These are phyloP conservation scores for Brachymystax lenok DNA, from an alignment of 2,797 vertebrate species.

Conservation along the genomic window DNA sequence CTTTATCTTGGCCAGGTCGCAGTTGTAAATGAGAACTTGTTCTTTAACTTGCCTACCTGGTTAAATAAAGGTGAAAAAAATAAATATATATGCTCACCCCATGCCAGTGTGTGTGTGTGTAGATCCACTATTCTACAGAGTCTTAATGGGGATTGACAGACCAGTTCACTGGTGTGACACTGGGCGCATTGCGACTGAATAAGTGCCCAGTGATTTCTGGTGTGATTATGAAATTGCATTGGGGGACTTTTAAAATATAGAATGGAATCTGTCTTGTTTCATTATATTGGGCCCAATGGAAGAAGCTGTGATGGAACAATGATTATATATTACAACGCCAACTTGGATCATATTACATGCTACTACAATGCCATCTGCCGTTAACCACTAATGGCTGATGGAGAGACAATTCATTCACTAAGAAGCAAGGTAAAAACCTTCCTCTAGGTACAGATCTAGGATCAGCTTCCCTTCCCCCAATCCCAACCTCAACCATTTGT, in stretches of 20 bases:
- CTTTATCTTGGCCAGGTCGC: too few relatives aligned
- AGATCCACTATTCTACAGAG: slow-evolving; percentile 2
- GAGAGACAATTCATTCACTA: background rate
- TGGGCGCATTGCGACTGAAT: background rate
- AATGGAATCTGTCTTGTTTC: background rate
- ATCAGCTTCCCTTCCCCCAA: too few relatives aligned
- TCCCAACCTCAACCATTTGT: too few relatives aligned
- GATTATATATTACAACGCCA: background rate
- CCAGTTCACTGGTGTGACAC: slow-evolving; percentile 1
- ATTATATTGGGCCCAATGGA: too few relatives aligned
- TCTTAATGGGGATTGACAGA: background rate
- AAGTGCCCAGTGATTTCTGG: background rate
- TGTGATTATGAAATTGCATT: slow-evolving; percentile 27
- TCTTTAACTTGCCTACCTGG: too few relatives aligned
- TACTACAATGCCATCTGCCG: background rate
- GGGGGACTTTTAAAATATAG: background rate
- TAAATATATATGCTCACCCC: slow-evolving; percentile 27
- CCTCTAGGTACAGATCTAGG: too few relatives aligned
- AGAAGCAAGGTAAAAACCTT: too few relatives aligned
- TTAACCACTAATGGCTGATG: background rate
- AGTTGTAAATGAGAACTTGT: too few relatives aligned
- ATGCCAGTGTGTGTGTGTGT: background rate
- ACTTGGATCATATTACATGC: background rate
- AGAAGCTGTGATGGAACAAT: too few relatives aligned
- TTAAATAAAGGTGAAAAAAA: too few relatives aligned